phyloP scores from a whole-genome alignment of 2,888 invertebrate genomes.

The Eupithecia centaureata region DNA sequence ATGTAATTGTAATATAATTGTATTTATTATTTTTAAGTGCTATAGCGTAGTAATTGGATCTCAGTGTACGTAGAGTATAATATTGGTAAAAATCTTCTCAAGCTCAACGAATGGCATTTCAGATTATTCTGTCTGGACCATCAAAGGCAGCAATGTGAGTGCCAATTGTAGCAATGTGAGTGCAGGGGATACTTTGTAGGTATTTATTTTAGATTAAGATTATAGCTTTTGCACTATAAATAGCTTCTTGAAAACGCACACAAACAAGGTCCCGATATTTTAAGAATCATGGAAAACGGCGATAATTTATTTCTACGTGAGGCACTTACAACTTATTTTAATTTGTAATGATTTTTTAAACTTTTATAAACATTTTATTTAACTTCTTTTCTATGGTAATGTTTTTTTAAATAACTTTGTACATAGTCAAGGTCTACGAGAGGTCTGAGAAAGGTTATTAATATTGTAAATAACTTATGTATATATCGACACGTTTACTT shows the following conservation, averaged over 20 bases:
- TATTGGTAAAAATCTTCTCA: too few relatives aligned
- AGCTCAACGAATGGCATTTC: too few relatives aligned
- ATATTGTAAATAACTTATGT: not conserved
- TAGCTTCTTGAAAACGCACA: not conserved
- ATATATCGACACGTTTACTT: not conserved
- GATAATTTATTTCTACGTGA: not conserved
- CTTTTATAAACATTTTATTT: not conserved
- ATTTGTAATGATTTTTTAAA: not conserved
- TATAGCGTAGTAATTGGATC: not conserved
- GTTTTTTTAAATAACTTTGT: not conserved
- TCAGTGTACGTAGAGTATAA: not conserved
- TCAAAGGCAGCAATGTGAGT: not conserved
- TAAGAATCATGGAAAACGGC: not conserved
- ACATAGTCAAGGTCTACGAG: not conserved
- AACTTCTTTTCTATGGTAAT: not conserved
- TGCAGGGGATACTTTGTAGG: not conserved
- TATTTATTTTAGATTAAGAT: not conserved
- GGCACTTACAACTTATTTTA: not conserved
- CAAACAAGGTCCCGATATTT: not conserved
- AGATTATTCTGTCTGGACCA: not conserved
- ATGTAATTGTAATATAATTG: not conserved
- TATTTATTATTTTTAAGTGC: slow-evolving; percentile 1
- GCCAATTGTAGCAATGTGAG: not conserved
- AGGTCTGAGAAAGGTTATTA: not conserved
- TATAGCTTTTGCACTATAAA: not conserved